These are phyloP conservation scores for Beris morrisii DNA, from an alignment of 2,888 invertebrate genomes.

Conservation along the genomic window DNA sequence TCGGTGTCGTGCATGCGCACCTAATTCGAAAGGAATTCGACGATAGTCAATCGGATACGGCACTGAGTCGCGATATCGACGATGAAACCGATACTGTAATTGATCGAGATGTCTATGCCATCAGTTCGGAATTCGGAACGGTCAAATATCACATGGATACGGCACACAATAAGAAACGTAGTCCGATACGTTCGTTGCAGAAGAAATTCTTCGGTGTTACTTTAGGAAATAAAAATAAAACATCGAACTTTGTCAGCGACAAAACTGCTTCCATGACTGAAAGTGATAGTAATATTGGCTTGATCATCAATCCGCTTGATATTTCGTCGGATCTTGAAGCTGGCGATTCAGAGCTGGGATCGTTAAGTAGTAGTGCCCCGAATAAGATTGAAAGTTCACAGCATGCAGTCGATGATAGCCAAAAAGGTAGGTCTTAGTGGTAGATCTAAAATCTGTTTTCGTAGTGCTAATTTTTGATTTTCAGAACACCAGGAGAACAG, in stretches of 20 bases:
- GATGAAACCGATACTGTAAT: constrained; percentile 42
- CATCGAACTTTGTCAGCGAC: constrained; percentile 54
- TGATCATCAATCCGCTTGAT: constrained; percentile 68
- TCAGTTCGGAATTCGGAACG: constrained; percentile 80
- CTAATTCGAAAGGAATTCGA: constrained; percentile 60
- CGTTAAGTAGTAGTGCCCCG: constrained; percentile 25
- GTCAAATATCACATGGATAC: constrained; percentile 59
- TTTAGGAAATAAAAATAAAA: constrained; percentile 54
- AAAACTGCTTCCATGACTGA: constrained; percentile 41
- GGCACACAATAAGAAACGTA: constrained; percentile 50
- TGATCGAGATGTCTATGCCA: constrained; percentile 71
- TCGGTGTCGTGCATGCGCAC: constrained; percentile 75
- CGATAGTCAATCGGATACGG: constrained; percentile 51
- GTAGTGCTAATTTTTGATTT: neutral
- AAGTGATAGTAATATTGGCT: constrained; percentile 59
- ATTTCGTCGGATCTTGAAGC: constrained; percentile 52
- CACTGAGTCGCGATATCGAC: constrained; percentile 42
- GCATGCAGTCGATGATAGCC: constrained; percentile 8
- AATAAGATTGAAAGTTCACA: constrained; percentile 21
- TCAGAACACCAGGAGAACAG: constrained; percentile 26
- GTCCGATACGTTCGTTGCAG: constrained; percentile 53
- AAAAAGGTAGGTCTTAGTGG: constrained; percentile 10
- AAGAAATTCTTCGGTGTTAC: constrained; percentile 57
- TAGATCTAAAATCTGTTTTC: neutral
- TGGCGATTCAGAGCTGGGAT: constrained; percentile 44